Percentiles rank a stretch among this genome's conserved stretches.
These are phyloP conservation scores for Phyllotreta cruciferae DNA, from an alignment of 2,888 invertebrate species.

Conservation along the genomic window DNA sequence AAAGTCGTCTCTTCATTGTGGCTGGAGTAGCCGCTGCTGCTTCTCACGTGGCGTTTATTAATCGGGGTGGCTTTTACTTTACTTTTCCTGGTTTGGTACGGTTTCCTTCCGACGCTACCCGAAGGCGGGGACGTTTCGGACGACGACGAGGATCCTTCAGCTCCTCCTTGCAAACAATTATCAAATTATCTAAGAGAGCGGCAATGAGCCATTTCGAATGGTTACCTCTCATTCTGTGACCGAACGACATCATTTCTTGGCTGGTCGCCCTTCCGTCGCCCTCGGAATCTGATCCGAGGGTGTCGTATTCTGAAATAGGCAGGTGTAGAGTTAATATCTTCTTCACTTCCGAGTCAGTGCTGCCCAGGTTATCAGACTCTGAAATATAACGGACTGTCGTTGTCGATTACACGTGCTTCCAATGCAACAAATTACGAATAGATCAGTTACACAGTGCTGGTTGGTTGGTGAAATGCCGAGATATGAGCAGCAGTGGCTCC, in stretches of 20 bases:
- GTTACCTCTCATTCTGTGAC: constrained; percentile 62
- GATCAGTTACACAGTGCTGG: constrained; percentile 15
- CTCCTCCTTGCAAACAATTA: constrained; percentile 62
- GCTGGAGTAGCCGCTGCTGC: constrained; percentile 82
- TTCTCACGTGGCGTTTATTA: constrained; percentile 76
- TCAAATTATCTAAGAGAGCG: no score
- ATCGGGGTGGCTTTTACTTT: constrained; percentile 67
- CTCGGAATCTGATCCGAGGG: constrained; percentile 82
- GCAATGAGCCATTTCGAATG: no score
- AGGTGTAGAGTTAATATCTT: constrained; percentile 91
- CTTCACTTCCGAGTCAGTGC: constrained; percentile 94
- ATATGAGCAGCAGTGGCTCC: constrained; percentile 53
- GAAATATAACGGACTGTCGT: constrained; percentile 59
- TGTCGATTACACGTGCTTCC: constrained; percentile 31
- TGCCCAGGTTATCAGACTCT: constrained; percentile 94
- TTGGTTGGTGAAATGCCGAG: not conserved
- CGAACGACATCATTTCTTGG: constrained; percentile 65
- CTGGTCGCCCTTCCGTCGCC: constrained; percentile 72
- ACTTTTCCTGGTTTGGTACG: constrained; percentile 70
- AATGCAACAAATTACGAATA: constrained; percentile 21
- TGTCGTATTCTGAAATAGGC: constrained; percentile 93
- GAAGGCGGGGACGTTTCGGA: constrained; percentile 79
- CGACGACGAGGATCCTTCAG: constrained; percentile 79
- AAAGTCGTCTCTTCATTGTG: constrained; percentile 87
- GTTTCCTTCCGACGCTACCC: constrained; percentile 67